Conservation (phyloP, 2,888 invertebrate species). For the Monopis laevigella region DNA sequence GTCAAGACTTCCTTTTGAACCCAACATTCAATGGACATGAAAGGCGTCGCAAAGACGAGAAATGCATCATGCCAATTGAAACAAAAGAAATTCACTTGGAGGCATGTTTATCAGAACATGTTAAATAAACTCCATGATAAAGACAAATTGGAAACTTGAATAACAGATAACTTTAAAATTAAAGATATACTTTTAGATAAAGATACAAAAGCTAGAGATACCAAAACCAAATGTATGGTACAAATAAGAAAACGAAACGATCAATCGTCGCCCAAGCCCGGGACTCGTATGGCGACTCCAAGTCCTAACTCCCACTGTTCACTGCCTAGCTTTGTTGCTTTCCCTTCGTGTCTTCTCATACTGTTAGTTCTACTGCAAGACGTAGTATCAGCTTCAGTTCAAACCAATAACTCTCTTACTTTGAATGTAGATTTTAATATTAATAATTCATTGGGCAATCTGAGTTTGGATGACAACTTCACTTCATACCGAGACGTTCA, state of each 20-base stretch:
- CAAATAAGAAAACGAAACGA: constrained; percentile 38
- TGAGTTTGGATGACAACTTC: constrained; percentile 38
- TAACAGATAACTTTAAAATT: constrained; percentile 17
- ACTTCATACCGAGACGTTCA: constrained; percentile 28
- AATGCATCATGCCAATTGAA: constrained; percentile 54
- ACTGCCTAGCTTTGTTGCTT: constrained; percentile 66
- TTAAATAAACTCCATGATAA: constrained; percentile 40
- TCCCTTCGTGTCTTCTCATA: constrained; percentile 62
- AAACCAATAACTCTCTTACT: constrained; percentile 32
- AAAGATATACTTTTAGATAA: constrained; percentile 16
- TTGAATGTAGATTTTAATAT: constrained; percentile 32
- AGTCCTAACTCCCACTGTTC: constrained; percentile 49
- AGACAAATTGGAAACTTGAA: constrained; percentile 55
- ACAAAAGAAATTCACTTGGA: constrained; percentile 5
- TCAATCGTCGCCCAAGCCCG: constrained; percentile 47
- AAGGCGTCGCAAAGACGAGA: constrained; percentile 40
- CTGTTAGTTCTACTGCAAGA: constrained; percentile 42
- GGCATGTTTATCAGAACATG: not conserved
- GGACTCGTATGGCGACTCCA: constrained; percentile 65
- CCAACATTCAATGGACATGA: constrained; percentile 37
- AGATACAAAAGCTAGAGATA: constrained; percentile 21
- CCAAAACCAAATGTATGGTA: constrained; percentile 60
- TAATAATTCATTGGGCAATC: constrained; percentile 40
- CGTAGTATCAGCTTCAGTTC: constrained; percentile 35
- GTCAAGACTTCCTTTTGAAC: constrained; percentile 16